Percentiles rank a stretch among this genome's conserved stretches.
Conservation (phyloP, 2,888 invertebrate genomes). For the Neocrepidodera transversa region DNA sequence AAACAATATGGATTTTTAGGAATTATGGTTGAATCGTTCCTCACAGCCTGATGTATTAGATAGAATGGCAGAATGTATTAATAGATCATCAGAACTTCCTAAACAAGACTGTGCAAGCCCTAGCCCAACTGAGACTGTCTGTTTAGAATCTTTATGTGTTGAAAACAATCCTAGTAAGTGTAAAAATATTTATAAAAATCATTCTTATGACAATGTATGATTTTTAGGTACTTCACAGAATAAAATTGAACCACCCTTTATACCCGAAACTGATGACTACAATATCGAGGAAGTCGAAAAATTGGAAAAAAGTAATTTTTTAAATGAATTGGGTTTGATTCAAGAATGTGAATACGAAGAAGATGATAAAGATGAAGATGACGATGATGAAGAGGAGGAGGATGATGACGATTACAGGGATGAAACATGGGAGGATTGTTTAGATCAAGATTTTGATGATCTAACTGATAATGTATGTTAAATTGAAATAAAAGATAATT, state of each 20-base stretch:
- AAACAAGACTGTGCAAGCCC: slow-evolving; percentile 59
- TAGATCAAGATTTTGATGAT: slow-evolving; percentile 44
- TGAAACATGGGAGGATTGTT: slow-evolving; percentile 52
- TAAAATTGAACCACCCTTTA: slow-evolving; percentile 40
- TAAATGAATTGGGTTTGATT: slow-evolving; percentile 55
- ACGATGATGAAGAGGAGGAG: slow-evolving; percentile 50
- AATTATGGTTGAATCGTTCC: slow-evolving; percentile 27
- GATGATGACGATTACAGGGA: slow-evolving; percentile 48
- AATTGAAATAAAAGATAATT: background rate
- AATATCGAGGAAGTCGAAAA: slow-evolving; percentile 42
- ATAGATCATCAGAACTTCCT: slow-evolving; percentile 52
- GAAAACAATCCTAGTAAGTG: slow-evolving; percentile 53
- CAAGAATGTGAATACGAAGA: slow-evolving; percentile 52
- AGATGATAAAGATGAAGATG: slow-evolving; percentile 50
- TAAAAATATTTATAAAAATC: background rate
- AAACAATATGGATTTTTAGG: slow-evolving; percentile 9
- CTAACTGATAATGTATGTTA: slow-evolving; percentile 35
- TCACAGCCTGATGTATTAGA: slow-evolving; percentile 37
- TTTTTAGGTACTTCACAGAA: slow-evolving; percentile 53
- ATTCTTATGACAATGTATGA: background rate
- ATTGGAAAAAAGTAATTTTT: slow-evolving; percentile 53
- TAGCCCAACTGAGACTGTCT: slow-evolving; percentile 59
- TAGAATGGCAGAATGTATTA: slow-evolving; percentile 61
- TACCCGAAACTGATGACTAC: slow-evolving; percentile 33
- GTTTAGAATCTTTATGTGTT: slow-evolving; percentile 53